Base-by-base conservation (phyloP, 2,113 vertebrate species). In the Vulpes ferrilata region DNA sequence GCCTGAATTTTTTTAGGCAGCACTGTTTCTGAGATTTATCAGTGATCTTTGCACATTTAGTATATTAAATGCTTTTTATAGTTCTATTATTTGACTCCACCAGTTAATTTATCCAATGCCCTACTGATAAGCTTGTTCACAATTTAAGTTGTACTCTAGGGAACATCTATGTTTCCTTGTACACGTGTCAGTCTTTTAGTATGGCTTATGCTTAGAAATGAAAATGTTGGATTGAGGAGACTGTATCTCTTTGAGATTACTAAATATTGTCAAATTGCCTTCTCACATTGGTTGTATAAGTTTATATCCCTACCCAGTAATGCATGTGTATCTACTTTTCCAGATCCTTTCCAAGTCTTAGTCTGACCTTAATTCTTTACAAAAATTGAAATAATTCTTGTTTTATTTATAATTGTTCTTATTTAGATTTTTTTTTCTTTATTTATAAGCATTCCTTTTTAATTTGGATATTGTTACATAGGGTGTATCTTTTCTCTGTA, bases 371-470 rank as follows among this genome's bases (percentile, higher is more conserved):
- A 88, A 79, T 83, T 96, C 22, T 86, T 89, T 81, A 16, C 55
- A 90, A 65, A 12, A 92, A 91, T 78, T 88, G 16, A 86, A 57
- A n/a, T 67, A 35, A 83, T 91, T 53, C 48, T 87, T 93, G 53
- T 48, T 48, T 13, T 74, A 3, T 64, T 73, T 69, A 67, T 79
- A 32, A 30, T 88, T 43, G 93, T 94, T 92, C 27, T 35, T 87
- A 35, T 25, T 78, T 89, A 83, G 81, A 38, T 5, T 64, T 81
- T 97, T 81, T 97, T 88, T 80, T 25, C 16, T 76, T 80, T 82
- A 48, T 71, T 85, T 93, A 4, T 80, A 79, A 81, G 16, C 3
- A 32, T 88, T 84, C 13, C 6, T 88, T 87, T 69, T 69, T 80
- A 83, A 91, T 74, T 89, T 76, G 32, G 30, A 60, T 76, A 65